These are phyloP conservation scores for Brachypteracias leptosomus DNA, from an alignment of 2,113 vertebrate species.

Conservation along the genomic window DNA sequence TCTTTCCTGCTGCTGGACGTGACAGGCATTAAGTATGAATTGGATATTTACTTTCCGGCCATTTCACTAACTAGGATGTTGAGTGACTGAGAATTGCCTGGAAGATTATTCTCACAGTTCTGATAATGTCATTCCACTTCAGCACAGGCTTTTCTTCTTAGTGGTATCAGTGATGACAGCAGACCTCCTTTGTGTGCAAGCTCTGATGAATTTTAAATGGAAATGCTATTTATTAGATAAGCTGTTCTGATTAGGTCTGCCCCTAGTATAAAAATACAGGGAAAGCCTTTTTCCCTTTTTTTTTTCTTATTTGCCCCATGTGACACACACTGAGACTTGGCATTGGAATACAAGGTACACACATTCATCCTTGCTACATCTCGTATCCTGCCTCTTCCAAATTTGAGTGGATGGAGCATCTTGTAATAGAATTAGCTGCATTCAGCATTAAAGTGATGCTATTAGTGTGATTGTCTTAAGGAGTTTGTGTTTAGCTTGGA, in stretches of 20 bases:
- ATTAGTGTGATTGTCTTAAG: neutral
- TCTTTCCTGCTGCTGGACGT: neutral
- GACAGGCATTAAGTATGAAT: neutral
- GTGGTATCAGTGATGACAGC: neutral
- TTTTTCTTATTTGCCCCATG: neutral
- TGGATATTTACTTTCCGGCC: neutral
- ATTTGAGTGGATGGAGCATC: neutral
- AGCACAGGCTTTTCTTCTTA: neutral
- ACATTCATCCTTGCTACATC: neutral
- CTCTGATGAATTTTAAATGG: neutral
- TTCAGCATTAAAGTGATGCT: neutral
- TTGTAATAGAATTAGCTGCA: neutral
- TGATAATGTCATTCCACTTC: neutral
- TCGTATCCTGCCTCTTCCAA: neutral
- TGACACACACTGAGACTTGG: neutral
- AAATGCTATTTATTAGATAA: neutral
- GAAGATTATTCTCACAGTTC: neutral
- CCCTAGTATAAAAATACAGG: neutral
- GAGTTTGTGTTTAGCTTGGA: neutral
- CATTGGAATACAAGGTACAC: neutral
- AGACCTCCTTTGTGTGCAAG: neutral
- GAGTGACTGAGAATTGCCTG: neutral
- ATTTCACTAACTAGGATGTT: neutral
- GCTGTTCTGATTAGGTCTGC: neutral
- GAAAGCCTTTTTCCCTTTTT: neutral